Base-by-base conservation (phyloP, 2,888 invertebrate genomes). In the Aquatica leii region DNA sequence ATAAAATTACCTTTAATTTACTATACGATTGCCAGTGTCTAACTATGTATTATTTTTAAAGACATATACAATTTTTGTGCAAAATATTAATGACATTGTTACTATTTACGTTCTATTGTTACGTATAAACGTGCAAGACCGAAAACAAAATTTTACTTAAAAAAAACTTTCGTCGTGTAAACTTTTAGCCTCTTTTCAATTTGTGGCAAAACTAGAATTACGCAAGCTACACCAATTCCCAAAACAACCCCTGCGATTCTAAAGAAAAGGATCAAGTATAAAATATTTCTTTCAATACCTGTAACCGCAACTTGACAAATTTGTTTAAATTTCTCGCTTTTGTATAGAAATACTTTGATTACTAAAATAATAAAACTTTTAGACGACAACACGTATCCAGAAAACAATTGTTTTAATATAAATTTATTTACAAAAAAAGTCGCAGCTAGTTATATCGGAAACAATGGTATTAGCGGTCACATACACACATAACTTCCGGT, bases 201-300 rank as follows among this genome's bases (percentile, higher is more conserved):
- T 68, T 68, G 62, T 54, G 54, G 59, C 60, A 48, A 21, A 49
- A 41, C 59, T 54, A 48, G 37, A 51, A 15, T 15, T 40, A 54
- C 54, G 43, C 60, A 62, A 69, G 65, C 62, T 52, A 61, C 64
- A 66, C 62, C 67, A 66, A 71, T 71, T 67, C 69, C 69, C 70
- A 67, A 68, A 65, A 61, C 62, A 65, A 46, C 70, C 70, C 66
- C 31, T 49, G 65, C 65, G 67, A 71, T 63, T 60, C 66, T 67
- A 66, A 62, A 59, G 56, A 55, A 69, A 69, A 58, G 70, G 70
- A 71, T 71, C 69, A 69, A 71, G 70, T 68, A 67, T 71, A 66
- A 68, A 69, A 69, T 70, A 69, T 71, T 67, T 65, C 62, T 59
- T 52, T 67, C 58, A 51, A 56, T 59, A 52, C 53, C 56, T 59